These are phyloP conservation scores for Plagodis pulveraria DNA, from an alignment of 2,888 invertebrate species.

Conservation along the genomic window DNA sequence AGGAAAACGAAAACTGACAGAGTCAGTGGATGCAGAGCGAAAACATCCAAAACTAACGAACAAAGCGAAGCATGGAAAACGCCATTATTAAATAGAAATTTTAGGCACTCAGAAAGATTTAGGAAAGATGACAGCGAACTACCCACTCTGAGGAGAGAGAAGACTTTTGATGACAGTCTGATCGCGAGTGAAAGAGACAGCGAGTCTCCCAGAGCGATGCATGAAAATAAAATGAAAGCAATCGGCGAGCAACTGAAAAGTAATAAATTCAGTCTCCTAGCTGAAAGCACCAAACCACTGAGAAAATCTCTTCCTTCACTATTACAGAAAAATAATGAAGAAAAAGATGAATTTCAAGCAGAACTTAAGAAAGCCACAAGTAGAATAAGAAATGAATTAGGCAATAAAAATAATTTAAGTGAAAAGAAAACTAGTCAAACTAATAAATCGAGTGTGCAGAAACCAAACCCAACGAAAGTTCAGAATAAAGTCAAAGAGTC, in stretches of 20 bases:
- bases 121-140: conserved; percentile 68
- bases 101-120: conserved; percentile 80
- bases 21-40: conserved; percentile 77
- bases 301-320: conserved; percentile 84
- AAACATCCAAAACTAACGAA: conserved; percentile 74
- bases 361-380: conserved; percentile 81
- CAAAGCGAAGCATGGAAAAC: conserved; percentile 78
- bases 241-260: conserved; percentile 65
- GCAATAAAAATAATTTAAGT: conserved; percentile 75
- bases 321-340: conserved; percentile 78
- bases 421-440: conserved; percentile 80
- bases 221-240: conserved; percentile 65
- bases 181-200: conserved; percentile 65
- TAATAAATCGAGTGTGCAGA: conserved; percentile 60
- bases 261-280: conserved; percentile 61
- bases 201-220: conserved; percentile 64
- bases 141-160: conserved; percentile 75
- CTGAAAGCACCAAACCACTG: conserved; percentile 69
- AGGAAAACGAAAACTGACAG: conserved; percentile 78
- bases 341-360: conserved; percentile 83
- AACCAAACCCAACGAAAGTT: conserved; percentile 78
- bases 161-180: conserved; percentile 78
- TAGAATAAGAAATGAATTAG: conserved; percentile 80
- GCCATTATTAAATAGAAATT: conserved; percentile 74
- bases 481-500: conserved; percentile 80